Evolutionary conservation across 2,797 vertebrate genomes (phyloP).

Genomic region (Sylvilagus floridanus): DNA sequence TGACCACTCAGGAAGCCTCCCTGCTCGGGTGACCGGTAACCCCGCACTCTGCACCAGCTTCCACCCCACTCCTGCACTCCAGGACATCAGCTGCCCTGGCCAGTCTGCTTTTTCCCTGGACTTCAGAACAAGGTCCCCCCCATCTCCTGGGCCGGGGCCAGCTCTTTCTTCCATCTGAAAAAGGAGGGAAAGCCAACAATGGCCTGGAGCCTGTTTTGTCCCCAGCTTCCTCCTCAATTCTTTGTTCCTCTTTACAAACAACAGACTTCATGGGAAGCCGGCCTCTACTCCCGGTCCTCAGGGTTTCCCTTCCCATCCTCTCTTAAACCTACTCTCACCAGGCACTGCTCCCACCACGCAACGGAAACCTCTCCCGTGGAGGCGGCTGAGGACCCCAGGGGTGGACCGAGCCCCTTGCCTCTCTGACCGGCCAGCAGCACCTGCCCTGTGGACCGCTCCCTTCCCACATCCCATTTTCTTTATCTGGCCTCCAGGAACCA

Average conservation of each 20-base stretch:
- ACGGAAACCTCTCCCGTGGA: neutral
- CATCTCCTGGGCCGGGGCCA: neutral
- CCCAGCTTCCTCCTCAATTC: neutral
- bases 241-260: constrained; percentile 2
- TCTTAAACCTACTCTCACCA: neutral
- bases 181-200: neutral
- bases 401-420: neutral
- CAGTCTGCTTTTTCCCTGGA: neutral
- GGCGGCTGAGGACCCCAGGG: neutral
- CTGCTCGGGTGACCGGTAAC: neutral
- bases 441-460: neutral
- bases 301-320: neutral
- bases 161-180: neutral
- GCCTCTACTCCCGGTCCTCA: neutral
- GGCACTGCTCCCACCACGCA: neutral
- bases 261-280: neutral
- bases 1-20: neutral
- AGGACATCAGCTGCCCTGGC: neutral
- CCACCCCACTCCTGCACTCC: neutral
- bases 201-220: neutral
- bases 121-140: neutral
- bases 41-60: neutral
- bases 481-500: neutral
- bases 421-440: neutral
- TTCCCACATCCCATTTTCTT: neutral